Evolutionary conservation across 2,797 vertebrate species (phyloP).

Genomic region (Decapterus maruadsi): DNA sequence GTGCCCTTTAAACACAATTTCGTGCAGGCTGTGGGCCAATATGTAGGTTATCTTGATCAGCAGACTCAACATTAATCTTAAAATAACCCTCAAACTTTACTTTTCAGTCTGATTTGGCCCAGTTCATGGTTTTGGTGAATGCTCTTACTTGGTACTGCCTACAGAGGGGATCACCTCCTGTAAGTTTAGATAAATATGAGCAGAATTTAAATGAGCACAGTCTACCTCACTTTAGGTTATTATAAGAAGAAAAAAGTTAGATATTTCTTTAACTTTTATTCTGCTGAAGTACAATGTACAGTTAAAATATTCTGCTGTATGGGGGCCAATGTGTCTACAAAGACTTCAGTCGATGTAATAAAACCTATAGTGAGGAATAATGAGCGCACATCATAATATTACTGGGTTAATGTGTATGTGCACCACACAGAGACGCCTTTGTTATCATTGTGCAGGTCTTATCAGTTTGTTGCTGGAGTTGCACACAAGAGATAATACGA

Average conservation of each 20-base stretch:
- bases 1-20: background rate
- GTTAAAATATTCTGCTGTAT: background rate
- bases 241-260: too few relatives aligned
- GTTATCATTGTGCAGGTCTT: background rate
- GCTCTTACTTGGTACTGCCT: background rate
- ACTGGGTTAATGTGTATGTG: background rate
- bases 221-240: background rate
- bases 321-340: background rate
- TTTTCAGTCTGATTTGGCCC: background rate
- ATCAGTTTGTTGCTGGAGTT: background rate
- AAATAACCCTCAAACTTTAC: background rate
- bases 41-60: background rate
- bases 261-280: too few relatives aligned
- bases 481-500: background rate
- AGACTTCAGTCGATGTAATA: background rate
- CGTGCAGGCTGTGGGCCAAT: background rate
- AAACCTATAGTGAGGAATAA: background rate
- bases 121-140: background rate
- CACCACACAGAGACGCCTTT: background rate
- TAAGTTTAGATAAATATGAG: background rate
- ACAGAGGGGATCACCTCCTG: background rate
- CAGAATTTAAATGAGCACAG: background rate
- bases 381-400: background rate
- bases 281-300: background rate
- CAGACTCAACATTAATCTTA: background rate